Evolutionary conservation across 2,888 invertebrate genomes (phyloP).

Genomic region (Rotaria socialis): DNA sequence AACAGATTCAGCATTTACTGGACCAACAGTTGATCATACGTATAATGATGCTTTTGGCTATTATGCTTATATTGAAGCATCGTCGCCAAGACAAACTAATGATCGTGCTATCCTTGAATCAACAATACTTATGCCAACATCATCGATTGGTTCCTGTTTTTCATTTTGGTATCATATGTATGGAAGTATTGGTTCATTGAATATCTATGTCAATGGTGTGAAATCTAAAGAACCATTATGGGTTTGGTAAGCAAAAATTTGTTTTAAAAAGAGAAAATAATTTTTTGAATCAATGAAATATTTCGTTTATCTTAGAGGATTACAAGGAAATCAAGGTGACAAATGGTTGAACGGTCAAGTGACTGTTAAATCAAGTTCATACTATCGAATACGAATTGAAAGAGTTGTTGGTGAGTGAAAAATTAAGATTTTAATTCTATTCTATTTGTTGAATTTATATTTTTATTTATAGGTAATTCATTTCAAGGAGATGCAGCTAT

Average conservation of each 20-base stretch:
- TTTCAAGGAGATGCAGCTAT: slow-evolving; percentile 54
- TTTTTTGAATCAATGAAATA: too few species aligned
- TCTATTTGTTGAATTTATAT: too few species aligned
- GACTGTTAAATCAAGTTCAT: slow-evolving; percentile 48
- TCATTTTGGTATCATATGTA: slow-evolving; percentile 49
- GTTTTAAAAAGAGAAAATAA: too few species aligned
- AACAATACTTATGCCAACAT: slow-evolving; percentile 38
- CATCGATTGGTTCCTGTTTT: slow-evolving; percentile 46
- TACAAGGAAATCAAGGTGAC: slow-evolving; percentile 51
- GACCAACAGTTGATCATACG: slow-evolving; percentile 43
- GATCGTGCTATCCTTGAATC: slow-evolving; percentile 66
- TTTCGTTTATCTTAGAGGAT: slow-evolving; percentile 48
- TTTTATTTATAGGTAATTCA: slow-evolving; percentile 48
- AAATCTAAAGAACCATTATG: slow-evolving; percentile 24
- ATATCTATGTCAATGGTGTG: slow-evolving; percentile 38
- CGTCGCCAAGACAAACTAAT: slow-evolving; percentile 64
- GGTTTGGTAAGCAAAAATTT: neutral
- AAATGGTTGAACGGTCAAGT: slow-evolving; percentile 52
- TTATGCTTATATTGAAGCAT: slow-evolving; percentile 78
- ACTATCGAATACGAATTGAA: slow-evolving; percentile 46
- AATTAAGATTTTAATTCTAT: neutral
- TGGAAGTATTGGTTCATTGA: slow-evolving; percentile 45
- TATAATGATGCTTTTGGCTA: slow-evolving; percentile 39
- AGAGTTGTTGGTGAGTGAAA: slow-evolving; percentile 37
- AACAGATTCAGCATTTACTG: slow-evolving; percentile 13